phyloP scores from a whole-genome alignment of 2,888 invertebrate genomes.

The Tinea pellionella region DNA sequence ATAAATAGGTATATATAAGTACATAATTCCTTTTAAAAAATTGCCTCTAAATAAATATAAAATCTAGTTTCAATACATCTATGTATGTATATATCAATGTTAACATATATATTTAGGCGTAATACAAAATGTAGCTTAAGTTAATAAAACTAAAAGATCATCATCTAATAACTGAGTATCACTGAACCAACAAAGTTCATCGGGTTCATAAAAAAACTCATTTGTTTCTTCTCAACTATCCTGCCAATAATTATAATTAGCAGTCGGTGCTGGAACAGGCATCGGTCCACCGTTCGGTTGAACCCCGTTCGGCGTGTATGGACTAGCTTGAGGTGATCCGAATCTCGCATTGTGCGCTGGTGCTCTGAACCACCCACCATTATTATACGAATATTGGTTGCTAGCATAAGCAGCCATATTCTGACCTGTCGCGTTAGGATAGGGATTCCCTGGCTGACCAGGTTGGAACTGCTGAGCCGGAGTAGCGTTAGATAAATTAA shows the following conservation, averaged over 20 bases:
- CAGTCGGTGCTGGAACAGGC: slow-evolving; percentile 50
- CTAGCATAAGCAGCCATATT: slow-evolving; percentile 60
- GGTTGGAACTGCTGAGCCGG: slow-evolving; percentile 38
- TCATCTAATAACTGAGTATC: neutral
- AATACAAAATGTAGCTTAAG: neutral
- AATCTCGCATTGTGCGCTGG: slow-evolving; percentile 33
- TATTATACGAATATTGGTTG: slow-evolving; percentile 57
- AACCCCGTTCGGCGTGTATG: slow-evolving; percentile 43
- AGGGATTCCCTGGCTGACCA: slow-evolving; percentile 36
- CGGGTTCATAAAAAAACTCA: slow-evolving; percentile 19
- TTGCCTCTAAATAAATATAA: too few relatives aligned
- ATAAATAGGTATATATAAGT: neutral
- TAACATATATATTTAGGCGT: neutral
- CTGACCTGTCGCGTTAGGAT: slow-evolving; percentile 59
- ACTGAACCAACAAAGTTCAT: slow-evolving; percentile 15
- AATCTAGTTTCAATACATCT: neutral
- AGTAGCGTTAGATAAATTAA: slow-evolving; percentile 42
- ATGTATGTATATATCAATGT: neutral
- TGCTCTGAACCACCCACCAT: slow-evolving; percentile 50
- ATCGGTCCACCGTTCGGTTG: slow-evolving; percentile 33
- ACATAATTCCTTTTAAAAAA: neutral
- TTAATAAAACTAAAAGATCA: neutral
- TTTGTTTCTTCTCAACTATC: slow-evolving; percentile 45
- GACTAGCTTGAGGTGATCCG: slow-evolving; percentile 36
- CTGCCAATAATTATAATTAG: slow-evolving; percentile 60